These are phyloP conservation scores for Peromyscus melanophrys DNA, from an alignment of 2,797 vertebrate genomes.

Conservation along the genomic window DNA sequence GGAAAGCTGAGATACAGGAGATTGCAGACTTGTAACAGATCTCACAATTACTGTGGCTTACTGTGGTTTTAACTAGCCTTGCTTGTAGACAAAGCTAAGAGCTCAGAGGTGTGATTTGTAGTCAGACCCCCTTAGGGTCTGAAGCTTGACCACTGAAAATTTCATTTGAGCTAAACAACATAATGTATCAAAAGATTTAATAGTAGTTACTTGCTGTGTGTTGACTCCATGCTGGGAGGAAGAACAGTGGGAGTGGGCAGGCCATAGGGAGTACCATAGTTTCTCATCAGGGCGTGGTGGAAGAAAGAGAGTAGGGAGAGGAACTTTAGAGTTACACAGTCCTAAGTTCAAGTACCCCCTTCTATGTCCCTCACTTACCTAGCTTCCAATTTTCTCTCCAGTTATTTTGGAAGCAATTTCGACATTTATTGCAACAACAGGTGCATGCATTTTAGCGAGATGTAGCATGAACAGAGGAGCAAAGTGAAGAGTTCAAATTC, in stretches of 20 bases:
- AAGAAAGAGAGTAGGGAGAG: not conserved
- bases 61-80: not conserved
- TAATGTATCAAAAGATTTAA: not conserved
- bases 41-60: not conserved
- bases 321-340: not conserved
- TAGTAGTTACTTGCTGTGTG: not conserved
- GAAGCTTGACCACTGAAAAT: constrained; percentile 8
- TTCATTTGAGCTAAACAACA: not conserved
- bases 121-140: not conserved
- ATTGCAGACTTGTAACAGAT: not conserved
- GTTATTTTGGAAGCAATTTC: not conserved
- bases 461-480: not conserved
- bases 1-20: constrained; percentile 25
- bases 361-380: not conserved
- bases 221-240: not conserved
- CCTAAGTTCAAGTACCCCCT: not conserved
- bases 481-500: not conserved
- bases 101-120: not conserved
- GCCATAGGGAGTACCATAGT: rapidly evolving
- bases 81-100: not conserved
- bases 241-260: not conserved
- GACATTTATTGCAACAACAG: not conserved
- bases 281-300: rapidly evolving
- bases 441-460: not conserved
- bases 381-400: not conserved